A percentile compares a stretch with the other conserved stretches of the same genome.
Evolutionary conservation across 2,888 invertebrate species (phyloP).

Genomic region (Erynnis tages): DNA sequence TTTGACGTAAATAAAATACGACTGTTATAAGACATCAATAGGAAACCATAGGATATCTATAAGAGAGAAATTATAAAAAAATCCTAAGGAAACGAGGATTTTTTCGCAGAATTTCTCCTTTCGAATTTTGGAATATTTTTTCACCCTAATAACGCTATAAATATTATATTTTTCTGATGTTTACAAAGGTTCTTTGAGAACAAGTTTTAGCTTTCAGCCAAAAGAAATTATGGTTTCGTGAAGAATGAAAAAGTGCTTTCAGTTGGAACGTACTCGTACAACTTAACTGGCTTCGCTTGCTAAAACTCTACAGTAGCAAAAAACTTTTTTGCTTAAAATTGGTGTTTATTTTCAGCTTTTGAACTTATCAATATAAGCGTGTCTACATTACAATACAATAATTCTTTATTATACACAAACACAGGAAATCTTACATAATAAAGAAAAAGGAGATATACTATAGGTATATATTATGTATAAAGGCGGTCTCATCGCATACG

Average conservation of each 20-base stretch:
- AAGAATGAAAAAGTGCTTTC: conserved; percentile 25
- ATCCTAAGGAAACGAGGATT: background rate
- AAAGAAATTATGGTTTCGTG: conserved; percentile 25
- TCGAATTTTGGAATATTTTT: background rate
- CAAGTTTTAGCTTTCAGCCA: conserved; percentile 20
- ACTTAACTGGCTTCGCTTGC: conserved; percentile 20
- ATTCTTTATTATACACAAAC: too few relatives aligned
- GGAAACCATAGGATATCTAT: too few relatives aligned
- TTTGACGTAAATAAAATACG: too few relatives aligned
- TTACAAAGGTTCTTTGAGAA: conserved; percentile 22
- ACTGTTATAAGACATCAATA: too few relatives aligned
- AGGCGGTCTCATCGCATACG: too few relatives aligned
- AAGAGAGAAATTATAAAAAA: background rate
- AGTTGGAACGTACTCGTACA: conserved; percentile 17
- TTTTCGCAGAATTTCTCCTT: background rate
- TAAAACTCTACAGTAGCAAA: conserved; percentile 15
- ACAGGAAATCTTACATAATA: too few relatives aligned
- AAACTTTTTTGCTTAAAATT: conserved; percentile 4
- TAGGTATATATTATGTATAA: too few relatives aligned
- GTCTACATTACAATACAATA: too few relatives aligned
- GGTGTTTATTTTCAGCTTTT: too few relatives aligned
- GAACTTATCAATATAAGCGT: too few relatives aligned
- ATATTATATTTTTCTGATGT: conserved; percentile 9
- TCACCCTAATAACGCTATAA: conserved; percentile 4
- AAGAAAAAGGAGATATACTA: too few relatives aligned